Percentiles rank a stretch among this genome's conserved stretches.
Conservation (phyloP, 2,113 vertebrate genomes). For the Pagrus major region DNA sequence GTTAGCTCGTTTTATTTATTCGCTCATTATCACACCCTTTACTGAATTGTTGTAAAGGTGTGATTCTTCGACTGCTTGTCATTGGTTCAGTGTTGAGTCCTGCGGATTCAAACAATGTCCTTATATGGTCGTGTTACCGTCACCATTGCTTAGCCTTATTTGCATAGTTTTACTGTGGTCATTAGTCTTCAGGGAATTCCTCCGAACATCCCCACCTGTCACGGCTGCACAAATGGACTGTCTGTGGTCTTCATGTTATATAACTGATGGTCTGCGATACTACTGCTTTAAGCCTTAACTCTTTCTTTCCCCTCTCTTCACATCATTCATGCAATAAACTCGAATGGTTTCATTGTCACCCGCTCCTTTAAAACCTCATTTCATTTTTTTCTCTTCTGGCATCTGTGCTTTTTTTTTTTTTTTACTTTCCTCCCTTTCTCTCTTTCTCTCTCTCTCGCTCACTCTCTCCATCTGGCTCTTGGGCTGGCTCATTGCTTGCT, state of each 20-base stretch:
- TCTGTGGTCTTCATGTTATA: conserved; percentile 44
- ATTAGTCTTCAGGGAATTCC: conserved; percentile 28
- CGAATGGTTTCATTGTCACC: conserved; percentile 40
- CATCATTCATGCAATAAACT: conserved; percentile 54
- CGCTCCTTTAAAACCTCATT: conserved; percentile 61
- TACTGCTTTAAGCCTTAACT: conserved; percentile 69
- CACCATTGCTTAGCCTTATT: conserved; percentile 10
- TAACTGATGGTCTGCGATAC: conserved; percentile 62
- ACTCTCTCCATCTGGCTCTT: conserved; percentile 75
- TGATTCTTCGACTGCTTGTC: neutral
- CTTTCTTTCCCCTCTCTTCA: conserved; percentile 51
- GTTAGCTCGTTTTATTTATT: neutral
- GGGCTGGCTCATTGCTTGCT: conserved; percentile 83
- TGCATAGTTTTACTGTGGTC: neutral
- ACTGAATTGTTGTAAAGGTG: too few relatives aligned
- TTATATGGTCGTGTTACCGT: conserved; percentile 10
- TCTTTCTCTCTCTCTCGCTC: conserved; percentile 26
- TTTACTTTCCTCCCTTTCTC: conserved; percentile 21
- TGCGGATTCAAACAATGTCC: neutral
- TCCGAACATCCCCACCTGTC: conserved; percentile 14
- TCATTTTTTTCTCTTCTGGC: conserved; percentile 44
- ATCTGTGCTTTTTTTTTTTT: conserved; percentile 46
- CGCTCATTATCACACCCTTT: neutral
- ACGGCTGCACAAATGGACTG: conserved; percentile 26
- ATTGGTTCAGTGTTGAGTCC: neutral